These are phyloP conservation scores for Limnephilus auricula DNA, from an alignment of 2,888 invertebrate genomes.

Conservation along the genomic window DNA sequence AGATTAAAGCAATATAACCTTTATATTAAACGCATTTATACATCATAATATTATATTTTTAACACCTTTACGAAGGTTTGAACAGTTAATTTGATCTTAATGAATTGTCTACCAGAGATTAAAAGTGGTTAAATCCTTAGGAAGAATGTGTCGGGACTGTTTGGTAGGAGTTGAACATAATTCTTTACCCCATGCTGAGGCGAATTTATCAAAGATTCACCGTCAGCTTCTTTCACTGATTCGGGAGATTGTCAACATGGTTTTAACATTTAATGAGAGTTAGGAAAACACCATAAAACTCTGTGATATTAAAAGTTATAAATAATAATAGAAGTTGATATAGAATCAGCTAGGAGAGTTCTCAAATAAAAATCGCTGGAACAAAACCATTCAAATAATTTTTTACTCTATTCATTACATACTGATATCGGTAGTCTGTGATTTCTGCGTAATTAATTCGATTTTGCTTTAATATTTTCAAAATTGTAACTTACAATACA, in stretches of 20 bases:
- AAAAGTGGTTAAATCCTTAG: not conserved
- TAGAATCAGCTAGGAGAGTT: not conserved
- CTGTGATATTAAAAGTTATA: not conserved
- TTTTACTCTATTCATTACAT: no score
- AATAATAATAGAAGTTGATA: not conserved
- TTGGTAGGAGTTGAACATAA: not conserved
- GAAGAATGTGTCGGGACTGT: not conserved
- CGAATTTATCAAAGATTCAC: constrained; percentile 4
- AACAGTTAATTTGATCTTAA: constrained; percentile 11
- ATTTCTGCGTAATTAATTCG: no score
- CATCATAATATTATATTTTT: constrained; percentile 10
- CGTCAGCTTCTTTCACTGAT: constrained; percentile 5
- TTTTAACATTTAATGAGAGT: not conserved
- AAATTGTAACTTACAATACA: no score
- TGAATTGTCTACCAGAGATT: constrained; percentile 4
- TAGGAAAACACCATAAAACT: constrained; percentile 16
- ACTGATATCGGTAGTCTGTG: no score
- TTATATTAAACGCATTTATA: not conserved
- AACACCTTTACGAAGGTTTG: constrained; percentile 5
- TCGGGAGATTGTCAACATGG: constrained; percentile 19
- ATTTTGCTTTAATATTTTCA: no score
- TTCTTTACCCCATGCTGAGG: constrained; percentile 15
- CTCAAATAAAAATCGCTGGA: no score
- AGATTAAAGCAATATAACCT: not conserved
- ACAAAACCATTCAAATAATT: no score